These are phyloP conservation scores for Troides aeacus DNA, from an alignment of 2,888 invertebrate genomes.

Conservation along the genomic window DNA sequence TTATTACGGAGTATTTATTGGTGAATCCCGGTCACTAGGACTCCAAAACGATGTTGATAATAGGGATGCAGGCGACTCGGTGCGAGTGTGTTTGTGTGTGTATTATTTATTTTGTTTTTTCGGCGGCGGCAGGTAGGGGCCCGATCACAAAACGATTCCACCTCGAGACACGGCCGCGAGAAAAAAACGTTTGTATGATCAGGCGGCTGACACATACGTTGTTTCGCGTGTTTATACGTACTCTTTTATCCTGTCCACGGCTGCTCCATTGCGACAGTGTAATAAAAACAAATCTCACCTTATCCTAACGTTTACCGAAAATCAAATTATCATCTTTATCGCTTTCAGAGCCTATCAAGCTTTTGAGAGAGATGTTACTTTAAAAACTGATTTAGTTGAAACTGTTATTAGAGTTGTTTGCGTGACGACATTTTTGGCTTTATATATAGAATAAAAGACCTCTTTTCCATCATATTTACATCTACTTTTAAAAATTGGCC, in stretches of 20 bases:
- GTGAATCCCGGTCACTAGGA: slow-evolving; percentile 59
- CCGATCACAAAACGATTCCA: slow-evolving; percentile 33
- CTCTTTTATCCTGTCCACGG: slow-evolving; percentile 27
- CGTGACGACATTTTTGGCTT: background rate
- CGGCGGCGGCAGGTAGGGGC: slow-evolving; percentile 36
- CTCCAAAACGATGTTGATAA: slow-evolving; percentile 41
- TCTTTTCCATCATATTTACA: no score
- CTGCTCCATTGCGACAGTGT: background rate
- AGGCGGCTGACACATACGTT: slow-evolving; percentile 42
- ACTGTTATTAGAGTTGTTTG: background rate
- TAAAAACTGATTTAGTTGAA: background rate
- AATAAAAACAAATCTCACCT: slow-evolving; percentile 28
- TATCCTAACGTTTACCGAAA: slow-evolving; percentile 31
- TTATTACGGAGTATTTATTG: slow-evolving; percentile 67
- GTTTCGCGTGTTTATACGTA: slow-evolving; percentile 37
- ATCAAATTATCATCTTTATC: background rate
- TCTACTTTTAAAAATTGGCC: no score
- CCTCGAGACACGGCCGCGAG: slow-evolving; percentile 32
- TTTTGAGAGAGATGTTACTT: background rate
- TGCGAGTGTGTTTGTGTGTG: slow-evolving; percentile 30
- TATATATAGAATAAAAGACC: no score
- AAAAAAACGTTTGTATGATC: slow-evolving; percentile 39
- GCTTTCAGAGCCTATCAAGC: background rate
- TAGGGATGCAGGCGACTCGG: slow-evolving; percentile 39
- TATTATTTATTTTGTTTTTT: slow-evolving; percentile 37